Evolutionary conservation across 2,113 vertebrate species (phyloP).

Genomic region (Sylvietta virens): DNA sequence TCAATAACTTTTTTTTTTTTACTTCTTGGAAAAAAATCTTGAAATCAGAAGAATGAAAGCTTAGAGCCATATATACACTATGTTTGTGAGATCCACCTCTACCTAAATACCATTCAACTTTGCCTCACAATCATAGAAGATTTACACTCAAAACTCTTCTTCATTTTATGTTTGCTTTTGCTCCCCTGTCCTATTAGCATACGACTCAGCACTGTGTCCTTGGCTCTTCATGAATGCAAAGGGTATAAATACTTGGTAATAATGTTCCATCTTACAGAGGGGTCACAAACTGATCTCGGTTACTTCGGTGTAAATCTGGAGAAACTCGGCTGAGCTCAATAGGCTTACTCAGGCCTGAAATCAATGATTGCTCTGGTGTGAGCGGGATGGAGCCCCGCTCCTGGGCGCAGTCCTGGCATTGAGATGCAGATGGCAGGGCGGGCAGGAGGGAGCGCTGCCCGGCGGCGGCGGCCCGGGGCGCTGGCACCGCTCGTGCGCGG

Average conservation of each 20-base stretch:
- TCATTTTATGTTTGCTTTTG: neutral
- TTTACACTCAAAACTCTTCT: neutral
- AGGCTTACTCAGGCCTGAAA: conserved; percentile 1
- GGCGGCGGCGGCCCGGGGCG: neutral
- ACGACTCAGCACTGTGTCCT: neutral
- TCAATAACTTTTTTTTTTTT: neutral
- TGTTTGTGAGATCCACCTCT: neutral
- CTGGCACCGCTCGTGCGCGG: neutral
- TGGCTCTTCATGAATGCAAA: neutral
- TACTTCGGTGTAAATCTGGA: neutral
- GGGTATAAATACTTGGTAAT: neutral
- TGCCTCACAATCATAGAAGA: neutral
- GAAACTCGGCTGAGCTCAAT: neutral
- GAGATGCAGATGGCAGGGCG: neutral
- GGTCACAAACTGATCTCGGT: neutral
- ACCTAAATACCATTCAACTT: neutral
- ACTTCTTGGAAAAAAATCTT: neutral
- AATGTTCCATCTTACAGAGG: neutral
- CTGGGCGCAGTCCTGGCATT: neutral
- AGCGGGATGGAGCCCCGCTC: neutral
- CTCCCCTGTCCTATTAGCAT: neutral
- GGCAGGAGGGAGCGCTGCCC: neutral
- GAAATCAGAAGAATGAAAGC: neutral
- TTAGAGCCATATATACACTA: neutral
- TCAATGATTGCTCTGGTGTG: neutral